phyloP scores from a whole-genome alignment of 1,140 invertebrate genomes.

The Palaemon carinicauda region DNA sequence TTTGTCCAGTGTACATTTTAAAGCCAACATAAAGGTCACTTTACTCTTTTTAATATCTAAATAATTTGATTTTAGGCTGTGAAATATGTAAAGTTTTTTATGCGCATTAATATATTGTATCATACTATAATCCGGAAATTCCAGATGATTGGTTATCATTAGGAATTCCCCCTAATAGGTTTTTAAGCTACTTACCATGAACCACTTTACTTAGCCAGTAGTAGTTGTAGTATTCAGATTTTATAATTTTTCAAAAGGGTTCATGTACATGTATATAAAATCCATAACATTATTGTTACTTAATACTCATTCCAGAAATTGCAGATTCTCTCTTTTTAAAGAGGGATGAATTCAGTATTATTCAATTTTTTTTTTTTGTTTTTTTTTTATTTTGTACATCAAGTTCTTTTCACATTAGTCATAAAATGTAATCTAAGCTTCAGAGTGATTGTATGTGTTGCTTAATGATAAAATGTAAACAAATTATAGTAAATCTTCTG shows the following conservation, averaged over 20 bases:
- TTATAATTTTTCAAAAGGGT: neutral
- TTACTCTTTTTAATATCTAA: neutral
- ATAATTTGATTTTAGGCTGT: slow-evolving; percentile 36
- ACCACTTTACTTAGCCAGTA: neutral
- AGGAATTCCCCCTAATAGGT: slow-evolving; percentile 20
- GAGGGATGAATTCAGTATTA: neutral
- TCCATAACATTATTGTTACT: neutral
- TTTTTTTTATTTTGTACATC: neutral
- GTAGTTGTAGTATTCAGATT: neutral
- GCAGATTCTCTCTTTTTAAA: neutral
- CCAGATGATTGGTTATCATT: neutral
- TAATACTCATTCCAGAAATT: slow-evolving; percentile 29
- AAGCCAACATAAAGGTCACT: neutral
- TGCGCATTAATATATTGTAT: slow-evolving; percentile 11
- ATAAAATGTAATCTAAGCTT: no score
- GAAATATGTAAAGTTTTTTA: slow-evolving; percentile 35
- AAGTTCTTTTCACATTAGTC: neutral
- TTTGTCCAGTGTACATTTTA: neutral
- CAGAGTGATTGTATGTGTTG: no score
- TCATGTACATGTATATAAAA: slow-evolving; percentile 10
- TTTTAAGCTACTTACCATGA: neutral
- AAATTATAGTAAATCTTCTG: no score
- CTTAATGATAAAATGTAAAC: no score
- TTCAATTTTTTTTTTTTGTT: neutral
- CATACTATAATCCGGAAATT: neutral